Conservation (phyloP, 2,797 vertebrate species). For the Anomalospiza imberbis region DNA sequence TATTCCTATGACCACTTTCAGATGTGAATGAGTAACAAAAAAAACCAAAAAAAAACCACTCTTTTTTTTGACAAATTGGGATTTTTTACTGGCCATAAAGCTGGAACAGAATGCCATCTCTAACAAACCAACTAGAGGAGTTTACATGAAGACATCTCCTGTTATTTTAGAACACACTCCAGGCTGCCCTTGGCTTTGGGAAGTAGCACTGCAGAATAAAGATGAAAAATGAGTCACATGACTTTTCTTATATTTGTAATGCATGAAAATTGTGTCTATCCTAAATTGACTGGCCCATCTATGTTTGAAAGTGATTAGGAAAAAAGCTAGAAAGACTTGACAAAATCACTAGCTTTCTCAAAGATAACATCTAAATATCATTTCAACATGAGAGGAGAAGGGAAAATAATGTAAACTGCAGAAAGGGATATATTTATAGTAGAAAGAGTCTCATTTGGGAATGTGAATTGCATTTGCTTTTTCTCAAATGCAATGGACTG, state of each 20-base stretch:
- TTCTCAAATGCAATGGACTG: not conserved
- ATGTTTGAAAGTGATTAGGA: not conserved
- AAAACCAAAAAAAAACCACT: not conserved
- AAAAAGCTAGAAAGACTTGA: not conserved
- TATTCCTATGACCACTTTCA: not conserved
- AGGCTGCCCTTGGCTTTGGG: not conserved
- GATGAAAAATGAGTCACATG: rapidly evolving
- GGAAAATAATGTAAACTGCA: not conserved
- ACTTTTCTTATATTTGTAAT: not conserved
- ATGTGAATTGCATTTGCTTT: not conserved
- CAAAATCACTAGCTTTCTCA: not conserved
- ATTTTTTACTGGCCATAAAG: not conserved
- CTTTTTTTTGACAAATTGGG: not conserved
- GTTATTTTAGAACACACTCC: not conserved
- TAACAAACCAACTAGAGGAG: not conserved
- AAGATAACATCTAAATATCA: not conserved
- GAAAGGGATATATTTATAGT: not conserved
- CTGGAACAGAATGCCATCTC: not conserved
- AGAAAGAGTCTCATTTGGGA: not conserved
- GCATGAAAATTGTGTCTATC: not conserved
- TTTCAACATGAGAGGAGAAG: not conserved
- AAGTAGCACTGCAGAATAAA: not conserved
- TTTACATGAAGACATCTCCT: not conserved
- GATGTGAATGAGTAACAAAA: not conserved
- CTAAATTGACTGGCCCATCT: not conserved